Evolutionary conservation across 2,797 vertebrate species (phyloP), one percentile per base, ranked within the genome.

Genomic region (Gambusia yucatana): DNA sequence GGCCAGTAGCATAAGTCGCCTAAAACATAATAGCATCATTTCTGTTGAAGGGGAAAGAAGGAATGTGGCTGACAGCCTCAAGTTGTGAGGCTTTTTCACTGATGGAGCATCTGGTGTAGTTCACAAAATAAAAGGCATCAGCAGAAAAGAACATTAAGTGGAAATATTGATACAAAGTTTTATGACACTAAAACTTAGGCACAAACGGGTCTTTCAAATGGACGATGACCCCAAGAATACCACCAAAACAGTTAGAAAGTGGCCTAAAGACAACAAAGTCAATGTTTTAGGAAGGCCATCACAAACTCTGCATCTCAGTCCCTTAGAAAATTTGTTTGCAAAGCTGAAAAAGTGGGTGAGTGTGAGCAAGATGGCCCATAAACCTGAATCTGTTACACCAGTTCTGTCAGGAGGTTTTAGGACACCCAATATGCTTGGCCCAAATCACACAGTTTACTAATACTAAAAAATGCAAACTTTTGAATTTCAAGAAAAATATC

Each of bases 361-460:
- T 63, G 6, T 8, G 30, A 63, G 16, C 2, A 63, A 63, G 59
- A 6, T 63, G 59, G 16, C 30, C 59, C 30, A 63, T 36, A 63
- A 33, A 63, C 59, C 59, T 63, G 30, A 36, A 63, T 63, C 59
- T 20, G 30, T 63, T 63, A 33, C 59, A 77, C 82, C 73, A 75
- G 86, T 73, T 65, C 65, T 78, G 67, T 73, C 50, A 81, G 25
- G 30, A 63, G 59, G 30, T 63, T 63, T 33, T 63, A 36, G 59
- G 59, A 63, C 30, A 63, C 59, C 59, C 14, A 30, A 36, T 14
- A 63, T 30, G 13, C 30, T 63, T 33, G 30, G 33, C 59, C 30
- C 59, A 63, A 63, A 36, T 63, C 59, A 8, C 13, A 59, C 57
- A 30, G n/a, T 16, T 59, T 59, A 63, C 30, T 33, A 33, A 33